phyloP scores from a whole-genome alignment of 23 tunicate species.

The Diplosoma virens region DNA sequence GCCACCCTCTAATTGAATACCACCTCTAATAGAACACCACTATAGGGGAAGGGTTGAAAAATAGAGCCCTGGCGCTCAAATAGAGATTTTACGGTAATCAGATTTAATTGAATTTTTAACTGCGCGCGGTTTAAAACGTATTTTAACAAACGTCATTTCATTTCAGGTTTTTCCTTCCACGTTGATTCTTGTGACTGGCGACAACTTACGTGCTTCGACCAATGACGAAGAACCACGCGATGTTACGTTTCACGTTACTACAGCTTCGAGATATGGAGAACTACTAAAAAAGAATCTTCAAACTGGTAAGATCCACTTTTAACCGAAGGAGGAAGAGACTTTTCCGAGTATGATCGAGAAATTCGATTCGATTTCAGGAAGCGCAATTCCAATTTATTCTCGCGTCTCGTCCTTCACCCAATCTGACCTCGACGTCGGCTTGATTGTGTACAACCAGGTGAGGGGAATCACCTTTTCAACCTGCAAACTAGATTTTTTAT shows the following conservation, averaged over 20 bases:
- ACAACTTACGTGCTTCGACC: conserved; percentile 16
- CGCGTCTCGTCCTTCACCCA: conserved; percentile 37
- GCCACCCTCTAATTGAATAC: no score
- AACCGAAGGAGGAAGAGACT: no score
- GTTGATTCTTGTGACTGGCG: background rate
- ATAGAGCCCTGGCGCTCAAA: no score
- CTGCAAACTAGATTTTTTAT: background rate
- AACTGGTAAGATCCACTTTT: no score
- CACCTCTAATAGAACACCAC: no score
- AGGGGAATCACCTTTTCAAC: background rate
- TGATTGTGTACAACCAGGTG: conserved; percentile 62
- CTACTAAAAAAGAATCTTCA: conserved; percentile 12
- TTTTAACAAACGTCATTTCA: background rate
- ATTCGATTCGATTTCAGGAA: no score
- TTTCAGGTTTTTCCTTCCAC: conserved; percentile 40
- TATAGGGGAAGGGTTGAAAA: no score
- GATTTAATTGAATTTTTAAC: no score
- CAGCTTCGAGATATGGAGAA: conserved; percentile 2
- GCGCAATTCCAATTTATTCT: no score
- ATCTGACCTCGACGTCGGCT: conserved; percentile 41
- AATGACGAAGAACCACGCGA: conserved; percentile 37
- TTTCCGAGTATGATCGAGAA: no score
- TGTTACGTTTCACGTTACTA: conserved; percentile 1
- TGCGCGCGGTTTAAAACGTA: no score
- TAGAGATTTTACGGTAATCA: no score